Evolutionary conservation across 2,113 vertebrate species (phyloP), one percentile per base, ranked within the genome.

Genomic region (Urocynchramus pylzowi): DNA sequence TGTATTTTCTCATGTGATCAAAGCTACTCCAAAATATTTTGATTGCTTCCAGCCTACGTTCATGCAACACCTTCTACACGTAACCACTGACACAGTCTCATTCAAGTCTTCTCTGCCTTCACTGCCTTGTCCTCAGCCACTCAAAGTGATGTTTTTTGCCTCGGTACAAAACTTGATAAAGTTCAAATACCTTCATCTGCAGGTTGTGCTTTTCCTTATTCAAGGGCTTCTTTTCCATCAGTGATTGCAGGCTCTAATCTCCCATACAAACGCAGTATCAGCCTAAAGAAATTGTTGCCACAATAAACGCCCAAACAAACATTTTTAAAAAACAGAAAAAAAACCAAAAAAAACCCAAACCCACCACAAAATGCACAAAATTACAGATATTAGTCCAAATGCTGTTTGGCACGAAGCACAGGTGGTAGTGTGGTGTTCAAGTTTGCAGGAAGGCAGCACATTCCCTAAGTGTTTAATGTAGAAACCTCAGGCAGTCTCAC

Each of bases 81-180:
- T 41, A 73, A 65, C 4, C 31, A n/a, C 30, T 45, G 52, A 47
- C 4, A n/a, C 0, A 7, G 27, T 12, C 44, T 79, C 52, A n/a
- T 20, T 69, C 26, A 23, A 86, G 26, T 37, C 49, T 64, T 82
- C 17, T 89, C 73, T 42, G 4, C 39, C 35, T 93, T 57, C 27
- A 44, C 41, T 6, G 1, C 10, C 56, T 44, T 41, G 35, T 19
- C 47, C 44, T 30, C 57, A 56, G 23, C 0, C 0, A 57, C 5
- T 52, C 35, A 50, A 61, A 81, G 33, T 47, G 41, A 47, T 9
- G 11, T 68, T 44, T 76, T 60, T 47, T 70, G 33, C 30, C 20
- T 61, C 54, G 24, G 3, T 24, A 60, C 19, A 71, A 64, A 87
- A 26, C 20, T 57, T 52, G 5, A 20, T 20, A 1, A 64, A 68